phyloP scores from a whole-genome alignment of 2,797 vertebrate genomes.

The Eulemur albifrons region DNA sequence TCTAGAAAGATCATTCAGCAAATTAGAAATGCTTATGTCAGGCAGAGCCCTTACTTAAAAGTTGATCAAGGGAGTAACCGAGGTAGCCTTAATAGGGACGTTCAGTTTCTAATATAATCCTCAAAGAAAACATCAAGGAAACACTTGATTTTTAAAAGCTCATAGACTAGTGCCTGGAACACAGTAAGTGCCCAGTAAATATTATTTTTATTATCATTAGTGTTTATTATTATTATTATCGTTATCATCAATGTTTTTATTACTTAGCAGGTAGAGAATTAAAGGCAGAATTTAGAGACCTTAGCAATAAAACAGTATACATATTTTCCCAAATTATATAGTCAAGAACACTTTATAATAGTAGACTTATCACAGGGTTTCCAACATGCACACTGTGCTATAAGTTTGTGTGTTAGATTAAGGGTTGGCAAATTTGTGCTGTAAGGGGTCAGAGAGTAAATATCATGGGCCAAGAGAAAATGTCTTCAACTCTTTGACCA shows the following conservation, averaged over 20 bases:
- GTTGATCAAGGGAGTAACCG: neutral
- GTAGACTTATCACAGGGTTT: neutral
- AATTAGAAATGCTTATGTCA: neutral
- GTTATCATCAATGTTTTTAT: neutral
- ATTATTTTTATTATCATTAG: neutral
- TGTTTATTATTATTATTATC: neutral
- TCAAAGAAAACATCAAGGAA: neutral
- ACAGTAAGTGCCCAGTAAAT: neutral
- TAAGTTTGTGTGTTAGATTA: neutral
- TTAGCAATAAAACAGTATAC: neutral
- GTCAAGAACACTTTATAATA: neutral
- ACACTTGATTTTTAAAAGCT: neutral
- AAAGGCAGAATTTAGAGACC: neutral
- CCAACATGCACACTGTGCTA: neutral
- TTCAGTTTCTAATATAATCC: neutral
- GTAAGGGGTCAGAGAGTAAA: neutral
- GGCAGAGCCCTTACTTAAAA: neutral
- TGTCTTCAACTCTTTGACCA: neutral
- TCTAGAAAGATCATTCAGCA: neutral
- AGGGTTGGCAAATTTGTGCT: neutral
- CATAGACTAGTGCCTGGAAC: neutral
- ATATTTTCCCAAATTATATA: neutral
- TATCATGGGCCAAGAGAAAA: neutral
- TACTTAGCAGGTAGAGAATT: slow-evolving; percentile 18
- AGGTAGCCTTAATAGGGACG: neutral